Conservation (phyloP, 2,797 vertebrate species). For the Phrynocephalus vlangalii region DNA sequence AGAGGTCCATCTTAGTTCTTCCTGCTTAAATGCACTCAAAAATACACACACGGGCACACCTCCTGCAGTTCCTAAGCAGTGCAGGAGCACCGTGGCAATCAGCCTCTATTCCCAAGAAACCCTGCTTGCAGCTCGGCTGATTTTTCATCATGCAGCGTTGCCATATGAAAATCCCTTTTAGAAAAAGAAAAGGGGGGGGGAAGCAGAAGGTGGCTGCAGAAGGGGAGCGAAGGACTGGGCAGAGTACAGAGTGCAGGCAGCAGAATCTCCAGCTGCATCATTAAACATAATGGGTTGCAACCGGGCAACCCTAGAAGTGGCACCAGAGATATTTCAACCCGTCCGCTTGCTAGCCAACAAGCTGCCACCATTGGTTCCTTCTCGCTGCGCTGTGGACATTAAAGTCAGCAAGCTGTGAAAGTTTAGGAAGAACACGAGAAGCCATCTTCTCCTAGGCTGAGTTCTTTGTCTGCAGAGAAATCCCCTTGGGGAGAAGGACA, state of each 20-base stretch:
- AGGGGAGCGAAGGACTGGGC: too few species aligned
- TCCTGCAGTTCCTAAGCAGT: background rate
- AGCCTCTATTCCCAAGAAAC: background rate
- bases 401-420: background rate
- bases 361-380: background rate
- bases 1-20: background rate
- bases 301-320: too few species aligned
- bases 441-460: too few species aligned
- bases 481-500: too few species aligned
- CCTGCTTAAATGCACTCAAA: background rate
- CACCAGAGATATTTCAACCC: too few species aligned
- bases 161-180: background rate
- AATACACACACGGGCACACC: background rate
- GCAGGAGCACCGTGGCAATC: too few species aligned
- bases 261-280: background rate
- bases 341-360: background rate
- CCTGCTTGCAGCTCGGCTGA: background rate
- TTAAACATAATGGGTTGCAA: conserved; percentile 5
- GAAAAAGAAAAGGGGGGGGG: background rate
- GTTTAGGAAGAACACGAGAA: background rate
- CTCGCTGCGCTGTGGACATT: background rate
- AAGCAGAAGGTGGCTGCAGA: background rate
- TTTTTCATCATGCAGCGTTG: background rate
- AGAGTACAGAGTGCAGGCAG: background rate
- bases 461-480: too few species aligned